A percentile compares a stretch with the other conserved stretches of the same genome.
Evolutionary conservation across 2,113 vertebrate species (phyloP).

Genomic region (Oplegnathus fasciatus): DNA sequence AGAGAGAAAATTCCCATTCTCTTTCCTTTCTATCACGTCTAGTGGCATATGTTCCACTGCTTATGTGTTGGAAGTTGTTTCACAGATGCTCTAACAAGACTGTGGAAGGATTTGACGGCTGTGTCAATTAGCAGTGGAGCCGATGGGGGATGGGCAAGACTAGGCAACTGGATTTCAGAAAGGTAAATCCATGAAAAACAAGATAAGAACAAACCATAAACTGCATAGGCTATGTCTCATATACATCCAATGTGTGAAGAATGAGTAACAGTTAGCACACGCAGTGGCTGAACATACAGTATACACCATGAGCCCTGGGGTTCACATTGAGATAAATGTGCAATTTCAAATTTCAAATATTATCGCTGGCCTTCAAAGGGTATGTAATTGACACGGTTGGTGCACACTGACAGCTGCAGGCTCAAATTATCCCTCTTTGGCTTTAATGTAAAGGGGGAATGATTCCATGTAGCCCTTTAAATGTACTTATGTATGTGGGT

Average conservation of each 20-base stretch:
- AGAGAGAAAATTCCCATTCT: constrained; percentile 7
- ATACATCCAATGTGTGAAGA: neutral
- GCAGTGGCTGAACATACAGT: neutral
- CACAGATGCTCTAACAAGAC: constrained; percentile 15
- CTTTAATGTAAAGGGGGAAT: neutral
- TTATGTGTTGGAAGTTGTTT: neutral
- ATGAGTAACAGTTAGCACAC: neutral
- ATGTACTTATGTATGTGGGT: neutral
- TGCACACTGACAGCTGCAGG: constrained; percentile 2
- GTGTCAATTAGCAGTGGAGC: constrained; percentile 25
- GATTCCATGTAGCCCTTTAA: neutral
- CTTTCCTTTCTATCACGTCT: constrained; percentile 5
- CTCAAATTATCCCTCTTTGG: neutral
- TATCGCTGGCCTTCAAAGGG: neutral
- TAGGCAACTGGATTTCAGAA: neutral
- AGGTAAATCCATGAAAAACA: neutral
- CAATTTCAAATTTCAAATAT: constrained; percentile 6
- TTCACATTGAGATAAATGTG: constrained; percentile 7
- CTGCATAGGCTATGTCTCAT: neutral
- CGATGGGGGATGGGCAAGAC: neutral
- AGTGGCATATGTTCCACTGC: constrained; percentile 15
- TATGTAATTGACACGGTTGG: neutral
- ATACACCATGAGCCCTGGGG: neutral
- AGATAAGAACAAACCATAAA: neutral
- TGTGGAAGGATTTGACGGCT: constrained; percentile 5